These are phyloP conservation scores for Oncorhynchus kisutch DNA, from an alignment of 2,113 vertebrate species.

Conservation along the genomic window DNA sequence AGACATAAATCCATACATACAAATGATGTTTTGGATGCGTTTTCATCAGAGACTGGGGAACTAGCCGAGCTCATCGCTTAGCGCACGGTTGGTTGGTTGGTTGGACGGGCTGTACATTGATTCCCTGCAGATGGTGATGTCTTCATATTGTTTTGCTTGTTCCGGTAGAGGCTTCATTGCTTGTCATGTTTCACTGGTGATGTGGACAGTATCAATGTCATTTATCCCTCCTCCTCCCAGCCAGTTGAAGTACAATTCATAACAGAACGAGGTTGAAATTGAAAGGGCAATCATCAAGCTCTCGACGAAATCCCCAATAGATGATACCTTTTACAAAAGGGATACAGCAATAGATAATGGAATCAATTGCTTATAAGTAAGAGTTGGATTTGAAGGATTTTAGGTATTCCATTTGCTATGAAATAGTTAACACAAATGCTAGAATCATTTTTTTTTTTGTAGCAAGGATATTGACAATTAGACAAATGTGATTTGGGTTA, in stretches of 20 bases:
- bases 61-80: neutral
- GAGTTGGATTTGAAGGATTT: no score
- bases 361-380: neutral
- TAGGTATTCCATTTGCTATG: no score
- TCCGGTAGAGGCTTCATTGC: neutral
- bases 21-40: neutral
- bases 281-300: constrained; percentile 1
- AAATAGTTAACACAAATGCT: no score
- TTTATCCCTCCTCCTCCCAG: neutral
- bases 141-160: neutral
- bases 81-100: neutral
- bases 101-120: neutral
- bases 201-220: neutral
- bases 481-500: no score
- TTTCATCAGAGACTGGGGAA: neutral
- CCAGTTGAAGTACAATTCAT: neutral
- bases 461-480: neutral
- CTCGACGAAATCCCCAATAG: neutral
- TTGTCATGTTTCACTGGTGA: constrained; percentile 1
- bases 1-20: constrained; percentile 1
- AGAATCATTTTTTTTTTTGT: neutral
- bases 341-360: neutral
- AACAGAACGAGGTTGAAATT: neutral
- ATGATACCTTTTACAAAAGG: neutral
- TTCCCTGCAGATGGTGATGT: neutral